Conservation (phyloP, 2,888 invertebrate genomes). For the Leucophenga maculata region DNA sequence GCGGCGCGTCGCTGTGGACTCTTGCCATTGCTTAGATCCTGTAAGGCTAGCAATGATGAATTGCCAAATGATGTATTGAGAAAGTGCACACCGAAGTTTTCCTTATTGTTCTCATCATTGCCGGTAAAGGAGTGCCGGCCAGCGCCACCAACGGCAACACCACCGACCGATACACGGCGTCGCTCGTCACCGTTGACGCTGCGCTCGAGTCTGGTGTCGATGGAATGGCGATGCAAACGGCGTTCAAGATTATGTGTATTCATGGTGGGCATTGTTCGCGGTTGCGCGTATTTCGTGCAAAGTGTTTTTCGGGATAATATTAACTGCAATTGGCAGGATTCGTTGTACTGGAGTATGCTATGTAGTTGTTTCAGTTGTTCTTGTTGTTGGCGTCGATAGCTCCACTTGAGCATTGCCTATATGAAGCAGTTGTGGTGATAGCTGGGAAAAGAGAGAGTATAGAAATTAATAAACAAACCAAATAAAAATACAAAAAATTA, state of each 20-base stretch:
- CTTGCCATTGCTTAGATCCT: constrained; percentile 69
- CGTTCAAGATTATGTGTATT: constrained; percentile 57
- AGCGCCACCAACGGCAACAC: constrained; percentile 40
- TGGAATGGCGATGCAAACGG: constrained; percentile 66
- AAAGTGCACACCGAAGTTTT: constrained; percentile 68
- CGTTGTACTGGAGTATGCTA: too few relatives aligned
- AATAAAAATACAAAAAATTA: too few relatives aligned
- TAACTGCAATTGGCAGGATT: too few relatives aligned
- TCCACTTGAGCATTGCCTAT: too few relatives aligned
- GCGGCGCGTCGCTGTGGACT: constrained; percentile 57
- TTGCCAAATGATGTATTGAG: constrained; percentile 66
- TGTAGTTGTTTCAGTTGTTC: too few relatives aligned
- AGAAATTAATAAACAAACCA: too few relatives aligned
- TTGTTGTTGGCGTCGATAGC: too few relatives aligned
- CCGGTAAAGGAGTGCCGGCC: constrained; percentile 50
- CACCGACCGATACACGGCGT: constrained; percentile 21
- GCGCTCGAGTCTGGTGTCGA: constrained; percentile 55
- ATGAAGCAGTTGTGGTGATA: too few relatives aligned
- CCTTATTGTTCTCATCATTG: constrained; percentile 63
- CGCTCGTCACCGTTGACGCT: constrained; percentile 46
- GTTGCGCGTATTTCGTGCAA: too few relatives aligned
- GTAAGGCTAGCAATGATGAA: constrained; percentile 64
- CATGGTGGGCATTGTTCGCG: constrained; percentile 67
- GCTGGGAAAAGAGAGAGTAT: too few relatives aligned
- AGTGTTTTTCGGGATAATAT: too few relatives aligned